phyloP scores from a whole-genome alignment of 2,888 invertebrate genomes.

The Drosophila kuntzei region DNA sequence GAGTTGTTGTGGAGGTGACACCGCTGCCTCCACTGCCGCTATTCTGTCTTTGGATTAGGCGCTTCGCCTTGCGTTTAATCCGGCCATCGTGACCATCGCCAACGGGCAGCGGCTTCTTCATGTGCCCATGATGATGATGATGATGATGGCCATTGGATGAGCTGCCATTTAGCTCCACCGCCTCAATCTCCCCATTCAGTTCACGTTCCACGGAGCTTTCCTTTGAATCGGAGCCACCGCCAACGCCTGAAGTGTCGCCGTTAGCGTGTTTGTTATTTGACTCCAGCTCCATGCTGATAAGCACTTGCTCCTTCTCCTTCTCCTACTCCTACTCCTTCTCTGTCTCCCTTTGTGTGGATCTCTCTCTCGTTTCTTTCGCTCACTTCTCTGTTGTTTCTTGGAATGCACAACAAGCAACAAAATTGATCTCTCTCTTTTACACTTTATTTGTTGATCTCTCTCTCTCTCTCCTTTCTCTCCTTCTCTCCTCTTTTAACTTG shows the following conservation, averaged over 20 bases:
- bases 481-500: neutral
- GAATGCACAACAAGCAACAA: constrained; percentile 24
- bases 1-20: constrained; percentile 6
- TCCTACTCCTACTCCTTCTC: neutral
- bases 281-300: constrained; percentile 72
- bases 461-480: neutral
- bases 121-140: constrained; percentile 50
- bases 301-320: neutral
- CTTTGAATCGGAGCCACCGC: constrained; percentile 75
- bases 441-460: constrained; percentile 1
- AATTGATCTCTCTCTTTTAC: neutral
- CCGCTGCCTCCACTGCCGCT: constrained; percentile 70
- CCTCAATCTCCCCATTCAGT: constrained; percentile 82
- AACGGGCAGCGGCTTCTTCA: constrained; percentile 84
- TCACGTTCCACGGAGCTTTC: constrained; percentile 84
- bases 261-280: constrained; percentile 67
- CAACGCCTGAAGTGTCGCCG: constrained; percentile 30
- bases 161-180: constrained; percentile 77
- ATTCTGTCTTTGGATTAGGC: constrained; percentile 84
- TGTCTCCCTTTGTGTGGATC: neutral
- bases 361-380: constrained; percentile 16
- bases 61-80: constrained; percentile 84
- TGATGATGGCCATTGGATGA: constrained; percentile 53
- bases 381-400: constrained; percentile 6
- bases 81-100: constrained; percentile 79